Evolutionary conservation across 2,113 vertebrate species (phyloP), one percentile per base, ranked within the genome.

Genomic region (Calidris pugnax): DNA sequence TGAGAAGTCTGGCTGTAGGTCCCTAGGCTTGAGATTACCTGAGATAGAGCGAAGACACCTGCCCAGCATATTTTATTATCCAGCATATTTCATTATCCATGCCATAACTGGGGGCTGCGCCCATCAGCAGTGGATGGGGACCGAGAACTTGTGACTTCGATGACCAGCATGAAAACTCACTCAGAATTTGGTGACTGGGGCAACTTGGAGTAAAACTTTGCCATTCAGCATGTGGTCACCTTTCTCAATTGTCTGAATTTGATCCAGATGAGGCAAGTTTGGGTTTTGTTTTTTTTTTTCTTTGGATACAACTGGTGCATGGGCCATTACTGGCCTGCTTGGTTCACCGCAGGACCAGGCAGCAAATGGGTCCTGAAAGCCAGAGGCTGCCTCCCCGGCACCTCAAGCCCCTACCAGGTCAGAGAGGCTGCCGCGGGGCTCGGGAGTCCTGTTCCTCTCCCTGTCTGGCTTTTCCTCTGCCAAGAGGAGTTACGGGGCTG

Each of bases 171-270:
- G 41, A 73, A 75, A 67, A 47, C 43, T 50, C 8, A 7, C 5
- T 51, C 55, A n/a, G 33, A 63, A n/a, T 20, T 60, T 37, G 41
- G 41, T 45, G 50, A 17, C 7, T 41, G 59, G 37, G 28, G 33
- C 19, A 47, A n/a, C 0, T 14, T 14, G 37, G 55, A 28, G 23
- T 48, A 39, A 41, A 53, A 71, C 55, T 10, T 8, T 1, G n/a
- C 27, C 30, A 21, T 60, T 27, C 6, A 10, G 21, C 0, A 0
- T 1, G n/a, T 1, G 5, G 33, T 20, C 18, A 43, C 23, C 60
- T 74, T 67, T 30, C 39, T 56, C n/a, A 39, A 21, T 48, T 11
- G 26, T 16, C 75, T 62, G 26, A 10, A 22, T 35, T 67, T 37
- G 26, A 50, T 33, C n/a, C n/a, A 20, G 33, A 37, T 24, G 22